Evolutionary conservation across 1,140 invertebrate genomes (phyloP).

Genomic region (Eufriesea mexicana): DNA sequence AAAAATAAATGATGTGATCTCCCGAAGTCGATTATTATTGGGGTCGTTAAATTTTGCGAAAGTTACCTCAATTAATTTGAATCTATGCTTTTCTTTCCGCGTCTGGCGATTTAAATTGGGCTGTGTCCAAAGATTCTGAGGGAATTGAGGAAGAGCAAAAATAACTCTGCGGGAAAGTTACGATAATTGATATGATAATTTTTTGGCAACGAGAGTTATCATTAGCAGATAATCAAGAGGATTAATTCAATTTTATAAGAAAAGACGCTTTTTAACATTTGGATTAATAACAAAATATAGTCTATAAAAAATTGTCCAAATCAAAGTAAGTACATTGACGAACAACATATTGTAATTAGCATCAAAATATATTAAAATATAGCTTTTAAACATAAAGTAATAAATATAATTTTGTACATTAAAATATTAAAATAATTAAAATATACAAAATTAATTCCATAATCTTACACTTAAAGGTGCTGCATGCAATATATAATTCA

Average conservation of each 20-base stretch:
- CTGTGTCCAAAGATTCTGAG: neutral
- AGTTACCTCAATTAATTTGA: neutral
- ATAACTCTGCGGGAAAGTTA: constrained; percentile 18
- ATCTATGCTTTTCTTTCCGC: neutral
- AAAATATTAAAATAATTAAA: too few relatives aligned
- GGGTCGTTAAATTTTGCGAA: neutral
- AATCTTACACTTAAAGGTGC: too few relatives aligned
- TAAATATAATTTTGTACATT: too few relatives aligned
- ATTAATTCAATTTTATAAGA: neutral
- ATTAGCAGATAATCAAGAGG: neutral
- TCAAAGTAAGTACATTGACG: too few relatives aligned
- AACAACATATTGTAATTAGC: too few relatives aligned
- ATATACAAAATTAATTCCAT: too few relatives aligned
- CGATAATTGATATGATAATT: neutral
- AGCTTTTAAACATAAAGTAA: too few relatives aligned
- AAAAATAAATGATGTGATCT: too few relatives aligned
- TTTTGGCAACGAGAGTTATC: neutral
- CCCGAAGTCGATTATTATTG: too few relatives aligned
- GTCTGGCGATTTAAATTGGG: constrained; percentile 15
- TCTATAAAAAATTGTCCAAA: too few relatives aligned
- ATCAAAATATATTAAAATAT: too few relatives aligned
- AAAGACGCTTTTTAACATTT: neutral
- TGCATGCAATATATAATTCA: too few relatives aligned
- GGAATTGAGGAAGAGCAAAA: constrained; percentile 13
- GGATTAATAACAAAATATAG: neutral